Conservation (phyloP, 2,797 vertebrate species). For the Myotis vivesi region DNA sequence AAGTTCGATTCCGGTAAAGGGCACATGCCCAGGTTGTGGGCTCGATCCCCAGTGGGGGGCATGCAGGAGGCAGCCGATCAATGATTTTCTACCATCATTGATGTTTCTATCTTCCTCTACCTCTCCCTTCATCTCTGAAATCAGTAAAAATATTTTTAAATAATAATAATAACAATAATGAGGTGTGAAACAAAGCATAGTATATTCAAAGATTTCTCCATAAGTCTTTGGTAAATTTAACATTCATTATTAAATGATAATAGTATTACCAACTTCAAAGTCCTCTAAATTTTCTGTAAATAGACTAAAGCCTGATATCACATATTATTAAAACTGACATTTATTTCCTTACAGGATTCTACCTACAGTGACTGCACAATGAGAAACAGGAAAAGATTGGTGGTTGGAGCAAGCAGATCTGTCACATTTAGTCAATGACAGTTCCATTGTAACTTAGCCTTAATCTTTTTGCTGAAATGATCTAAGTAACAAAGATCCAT, state of each 20-base stretch:
- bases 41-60: too few species aligned
- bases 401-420: background rate
- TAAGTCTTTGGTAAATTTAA: slow-evolving; percentile 25
- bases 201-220: background rate
- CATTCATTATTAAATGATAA: background rate
- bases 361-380: background rate
- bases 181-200: background rate
- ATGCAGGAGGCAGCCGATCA: too few species aligned
- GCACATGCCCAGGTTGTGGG: too few species aligned
- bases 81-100: too few species aligned
- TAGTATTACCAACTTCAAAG: slow-evolving; percentile 4
- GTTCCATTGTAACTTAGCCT: background rate
- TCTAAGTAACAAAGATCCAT: background rate
- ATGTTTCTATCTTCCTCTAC: too few species aligned
- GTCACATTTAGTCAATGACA: background rate
- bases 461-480: background rate
- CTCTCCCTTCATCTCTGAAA: too few species aligned
- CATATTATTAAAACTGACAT: slow-evolving; percentile 1
- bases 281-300: background rate
- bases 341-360: background rate
- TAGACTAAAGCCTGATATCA: background rate
- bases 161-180: background rate
- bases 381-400: background rate
- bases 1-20: too few species aligned
- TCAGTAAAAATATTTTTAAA: too few species aligned